Base-by-base conservation (phyloP, 2,113 vertebrate genomes). In the Brachyhypopomus gauderio region DNA sequence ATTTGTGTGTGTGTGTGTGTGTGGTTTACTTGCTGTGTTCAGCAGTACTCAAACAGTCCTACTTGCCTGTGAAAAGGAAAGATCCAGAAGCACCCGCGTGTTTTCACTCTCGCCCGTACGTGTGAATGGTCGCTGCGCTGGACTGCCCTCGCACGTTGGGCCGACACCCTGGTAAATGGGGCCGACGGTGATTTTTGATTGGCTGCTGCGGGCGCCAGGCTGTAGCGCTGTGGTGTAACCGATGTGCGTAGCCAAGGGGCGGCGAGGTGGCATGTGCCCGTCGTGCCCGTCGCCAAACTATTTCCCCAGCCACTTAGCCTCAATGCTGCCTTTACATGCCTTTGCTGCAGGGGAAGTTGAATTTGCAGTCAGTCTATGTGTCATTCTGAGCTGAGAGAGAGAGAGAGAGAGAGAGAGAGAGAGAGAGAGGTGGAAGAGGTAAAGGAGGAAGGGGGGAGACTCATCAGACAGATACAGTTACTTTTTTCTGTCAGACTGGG, bases 231-330 rank as follows among this genome's bases (percentile, higher is more conserved):
- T 76, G 75, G 72, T 79, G 78, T 85, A 27, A 73, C 59, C 59
- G 73, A 75, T 41, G 73, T 83, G 70, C 74, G 25, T 78, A 30
- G 74, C 85, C 83, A 38, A 83, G 80, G 81, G 85, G 81, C 82
- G 83, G 73, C 17, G 73, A 69, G 80, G 70, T 70, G 63, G 78
- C 78, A 75, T 41, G 62, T 23, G 38, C 64, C 74, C 34, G 59
- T 86, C 74, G 77, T 55, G 74, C 63, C 74, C 48, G 55, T 83
- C 70, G 77, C 60, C 77, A 74, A 69, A 79, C 73, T 69, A 83
- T 85, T 85, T 86, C 81, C 81, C 78, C 17, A 63, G 79, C 79
- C 85, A 83, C 78, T 86, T 83, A 86, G 69, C 74, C 79, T 83
- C 16, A 41, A 38, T 73, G 77, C 78, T 85, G 73, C 81, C 77